Base-by-base conservation (phyloP, 1,140 invertebrate genomes). In the Drosophila hydei region DNA sequence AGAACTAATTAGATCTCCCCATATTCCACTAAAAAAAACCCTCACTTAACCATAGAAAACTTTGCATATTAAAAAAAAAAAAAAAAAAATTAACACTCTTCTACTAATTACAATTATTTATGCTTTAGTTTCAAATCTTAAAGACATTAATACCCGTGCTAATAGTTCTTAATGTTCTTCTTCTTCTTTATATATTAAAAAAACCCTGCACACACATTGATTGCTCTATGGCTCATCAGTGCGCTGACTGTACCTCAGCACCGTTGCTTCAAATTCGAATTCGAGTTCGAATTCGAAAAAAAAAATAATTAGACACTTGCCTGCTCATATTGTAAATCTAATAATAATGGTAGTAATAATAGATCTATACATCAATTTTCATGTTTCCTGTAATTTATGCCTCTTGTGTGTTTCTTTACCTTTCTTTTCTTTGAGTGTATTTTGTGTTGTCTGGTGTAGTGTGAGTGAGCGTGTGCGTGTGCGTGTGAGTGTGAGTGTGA, bases 111-210 rank as follows among this genome's bases (percentile, higher is more conserved):
- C 59, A 58, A 42, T 58, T 67, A 67, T 56, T 73, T 73, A 79
- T 47, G 56, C 14, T 59, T 69, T 69, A 45, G 56, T 51, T 75
- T 59, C 56, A 51, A 50, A 67, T 79, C 79, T 83, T 83, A 83
- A 79, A 76, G 75, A 72, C 75, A 73, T 75, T 83, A 84, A 83
- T 83, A 83, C 79, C 79, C 79, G 79, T 83, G 79, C 79, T 83
- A 79, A 84, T 75, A 83, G 71, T 83, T 83, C 65, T 68, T 71
- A 72, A 67, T 72, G 30, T 59, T 67, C 51, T 9, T 50, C 25
- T n/a, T 52, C 30, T 55, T 38, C 56, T 47, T 52, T 23, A 38
- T 27, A 50, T 33, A 69, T 58, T 51, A 72, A 64, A 70, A 70
- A 58, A 63, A 56, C 51, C 60, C 60, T 63, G 67, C 43, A 70